Conservation (phyloP, 2,797 vertebrate species). For the Babyrousa celebensis region DNA sequence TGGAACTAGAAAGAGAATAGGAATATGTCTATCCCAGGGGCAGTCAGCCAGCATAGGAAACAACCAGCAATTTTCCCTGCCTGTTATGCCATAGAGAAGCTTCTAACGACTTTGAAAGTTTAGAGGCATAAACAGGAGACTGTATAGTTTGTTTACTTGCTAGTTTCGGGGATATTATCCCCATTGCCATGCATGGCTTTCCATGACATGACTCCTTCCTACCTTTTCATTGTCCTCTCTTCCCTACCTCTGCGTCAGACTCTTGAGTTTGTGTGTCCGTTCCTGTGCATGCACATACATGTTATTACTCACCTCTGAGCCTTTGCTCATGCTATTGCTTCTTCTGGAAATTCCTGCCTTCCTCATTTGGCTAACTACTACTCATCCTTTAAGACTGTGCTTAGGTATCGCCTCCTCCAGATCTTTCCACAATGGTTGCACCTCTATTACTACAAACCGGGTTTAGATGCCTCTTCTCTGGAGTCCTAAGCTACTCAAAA, state of each 20-base stretch:
- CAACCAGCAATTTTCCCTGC: neutral
- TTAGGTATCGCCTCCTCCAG: conserved; percentile 65
- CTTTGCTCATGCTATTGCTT: conserved; percentile 58
- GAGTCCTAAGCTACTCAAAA: neutral
- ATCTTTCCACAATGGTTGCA: conserved; percentile 49
- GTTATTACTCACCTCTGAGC: conserved; percentile 35
- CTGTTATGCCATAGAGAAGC: neutral
- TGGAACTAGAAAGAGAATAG: conserved; percentile 17
- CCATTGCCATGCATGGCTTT: neutral
- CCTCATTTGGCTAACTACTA: conserved; percentile 68
- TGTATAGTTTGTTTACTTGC: neutral
- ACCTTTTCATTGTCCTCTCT: neutral
- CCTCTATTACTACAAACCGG: conserved; percentile 18
- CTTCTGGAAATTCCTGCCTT: conserved; percentile 73
- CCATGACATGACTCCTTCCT: neutral
- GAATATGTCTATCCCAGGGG: neutral
- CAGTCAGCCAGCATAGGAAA: neutral
- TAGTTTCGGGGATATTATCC: neutral
- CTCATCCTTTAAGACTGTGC: conserved; percentile 71
- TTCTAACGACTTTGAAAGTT: neutral
- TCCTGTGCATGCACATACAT: neutral
- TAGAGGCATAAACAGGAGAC: conserved; percentile 15
- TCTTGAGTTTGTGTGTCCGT: neutral
- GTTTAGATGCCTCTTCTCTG: conserved; percentile 35
- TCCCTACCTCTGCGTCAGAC: conserved; percentile 47